These are phyloP conservation scores for Chrysopilus asiliformis DNA, from an alignment of 2,888 invertebrate species.

Conservation along the genomic window DNA sequence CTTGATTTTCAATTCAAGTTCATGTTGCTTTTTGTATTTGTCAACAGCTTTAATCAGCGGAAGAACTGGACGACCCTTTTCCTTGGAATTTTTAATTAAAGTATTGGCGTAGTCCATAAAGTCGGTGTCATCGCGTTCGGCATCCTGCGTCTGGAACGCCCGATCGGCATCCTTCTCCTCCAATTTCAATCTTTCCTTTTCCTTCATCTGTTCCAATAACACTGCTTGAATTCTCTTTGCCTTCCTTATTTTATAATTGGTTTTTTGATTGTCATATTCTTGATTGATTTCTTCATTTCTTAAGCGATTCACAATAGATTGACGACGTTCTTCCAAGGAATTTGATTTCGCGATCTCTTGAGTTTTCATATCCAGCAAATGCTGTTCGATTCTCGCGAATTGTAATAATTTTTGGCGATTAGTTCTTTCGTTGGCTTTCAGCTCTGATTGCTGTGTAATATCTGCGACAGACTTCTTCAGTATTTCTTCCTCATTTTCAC, in stretches of 20 bases:
- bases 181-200: constrained; percentile 18
- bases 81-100: no score
- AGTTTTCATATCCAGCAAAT: constrained; percentile 22
- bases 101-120: constrained; percentile 26
- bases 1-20: constrained; percentile 22
- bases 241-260: constrained; percentile 20
- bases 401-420: constrained; percentile 23
- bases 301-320: constrained; percentile 24
- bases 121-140: constrained; percentile 23
- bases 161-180: constrained; percentile 9
- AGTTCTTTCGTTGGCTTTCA: constrained; percentile 26
- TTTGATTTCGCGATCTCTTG: constrained; percentile 18
- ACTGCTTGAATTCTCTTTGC: constrained; percentile 9
- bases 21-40: constrained; percentile 24
- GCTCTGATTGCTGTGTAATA: constrained; percentile 31
- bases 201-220: constrained; percentile 17
- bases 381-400: constrained; percentile 24
- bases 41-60: constrained; percentile 26
- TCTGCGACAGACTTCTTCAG: constrained; percentile 40
- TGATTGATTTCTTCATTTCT: constrained; percentile 23
- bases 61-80: constrained; percentile 25
- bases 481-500: constrained; percentile 37
- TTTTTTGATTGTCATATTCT: constrained; percentile 19
- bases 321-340: constrained; percentile 18
- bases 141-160: constrained; percentile 15